Percentiles rank a stretch among this genome's conserved stretches.
phyloP scores from a whole-genome alignment of 2,797 vertebrate species.

The Pyrocephalus nanus region DNA sequence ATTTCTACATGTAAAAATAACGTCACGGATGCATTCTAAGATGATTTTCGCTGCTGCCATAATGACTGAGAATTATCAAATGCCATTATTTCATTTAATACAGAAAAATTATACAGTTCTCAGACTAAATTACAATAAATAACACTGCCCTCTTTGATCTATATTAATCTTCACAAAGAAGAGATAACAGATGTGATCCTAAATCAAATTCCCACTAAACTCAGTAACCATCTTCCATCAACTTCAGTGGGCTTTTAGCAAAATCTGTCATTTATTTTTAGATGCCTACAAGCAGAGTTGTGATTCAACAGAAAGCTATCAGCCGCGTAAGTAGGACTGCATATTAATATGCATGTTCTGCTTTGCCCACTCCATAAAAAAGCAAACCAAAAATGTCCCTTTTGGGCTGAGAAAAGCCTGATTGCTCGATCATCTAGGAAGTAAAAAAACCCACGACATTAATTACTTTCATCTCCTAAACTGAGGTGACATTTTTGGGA shows the following conservation, averaged over 20 bases:
- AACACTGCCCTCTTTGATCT: neutral
- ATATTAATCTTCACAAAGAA: neutral
- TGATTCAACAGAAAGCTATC: conserved; percentile 52
- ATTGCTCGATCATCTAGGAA: neutral
- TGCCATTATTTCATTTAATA: neutral
- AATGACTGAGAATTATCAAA: neutral
- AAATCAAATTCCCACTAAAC: neutral
- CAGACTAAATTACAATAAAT: neutral
- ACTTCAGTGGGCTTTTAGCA: neutral
- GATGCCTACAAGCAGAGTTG: neutral
- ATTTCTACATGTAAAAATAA: neutral
- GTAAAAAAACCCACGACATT: neutral
- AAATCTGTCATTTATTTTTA: conserved; percentile 41
- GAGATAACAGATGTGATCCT: neutral
- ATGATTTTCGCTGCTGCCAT: neutral
- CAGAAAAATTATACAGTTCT: neutral
- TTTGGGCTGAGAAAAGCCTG: neutral
- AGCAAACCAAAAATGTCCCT: neutral
- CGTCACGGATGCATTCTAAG: neutral
- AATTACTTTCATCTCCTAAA: neutral
- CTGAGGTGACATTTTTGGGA: accelerated
- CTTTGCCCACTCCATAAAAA: neutral
- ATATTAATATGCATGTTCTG: neutral
- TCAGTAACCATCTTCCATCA: neutral
- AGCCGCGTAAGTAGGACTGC: neutral